Evolutionary conservation across 2,888 invertebrate genomes (phyloP).

Genomic region (Sipha maydis): DNA sequence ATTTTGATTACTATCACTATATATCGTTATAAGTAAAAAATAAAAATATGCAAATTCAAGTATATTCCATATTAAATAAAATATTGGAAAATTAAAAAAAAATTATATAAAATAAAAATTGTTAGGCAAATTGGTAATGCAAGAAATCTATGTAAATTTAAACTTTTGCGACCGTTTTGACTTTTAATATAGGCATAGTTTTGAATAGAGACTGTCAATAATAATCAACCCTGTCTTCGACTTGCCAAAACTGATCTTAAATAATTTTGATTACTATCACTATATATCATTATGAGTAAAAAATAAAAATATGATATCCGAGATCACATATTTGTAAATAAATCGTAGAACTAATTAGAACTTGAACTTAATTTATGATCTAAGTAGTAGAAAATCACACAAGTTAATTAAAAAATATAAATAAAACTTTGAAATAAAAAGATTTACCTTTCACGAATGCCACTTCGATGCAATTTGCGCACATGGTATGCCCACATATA

Average conservation of each 20-base stretch:
- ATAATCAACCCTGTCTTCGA: slow-evolving; percentile 8
- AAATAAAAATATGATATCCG: background rate
- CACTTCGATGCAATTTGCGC: slow-evolving; percentile 96
- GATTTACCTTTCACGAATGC: slow-evolving; percentile 89
- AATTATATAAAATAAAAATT: background rate
- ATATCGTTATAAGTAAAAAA: background rate
- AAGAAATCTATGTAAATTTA: background rate
- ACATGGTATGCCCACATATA: slow-evolving; percentile 96
- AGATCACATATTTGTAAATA: background rate
- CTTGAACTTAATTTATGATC: too few species aligned
- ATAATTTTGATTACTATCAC: background rate
- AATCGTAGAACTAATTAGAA: background rate
- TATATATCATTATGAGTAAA: background rate
- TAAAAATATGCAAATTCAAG: background rate
- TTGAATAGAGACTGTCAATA: slow-evolving; percentile 28
- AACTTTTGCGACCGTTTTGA: background rate
- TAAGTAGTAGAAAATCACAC: background rate
- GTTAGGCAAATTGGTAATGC: slow-evolving; percentile 49
- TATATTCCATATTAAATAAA: background rate
- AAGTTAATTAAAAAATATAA: background rate
- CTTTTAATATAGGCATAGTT: slow-evolving; percentile 9
- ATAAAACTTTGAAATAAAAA: background rate
- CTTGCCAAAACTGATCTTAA: slow-evolving; percentile 4
- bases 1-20: background rate
- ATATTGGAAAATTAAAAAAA: too few species aligned